A percentile compares a stretch with the other conserved stretches of the same genome.
Conservation (phyloP, 2,113 vertebrate genomes). For the Salvelinus sp. region DNA sequence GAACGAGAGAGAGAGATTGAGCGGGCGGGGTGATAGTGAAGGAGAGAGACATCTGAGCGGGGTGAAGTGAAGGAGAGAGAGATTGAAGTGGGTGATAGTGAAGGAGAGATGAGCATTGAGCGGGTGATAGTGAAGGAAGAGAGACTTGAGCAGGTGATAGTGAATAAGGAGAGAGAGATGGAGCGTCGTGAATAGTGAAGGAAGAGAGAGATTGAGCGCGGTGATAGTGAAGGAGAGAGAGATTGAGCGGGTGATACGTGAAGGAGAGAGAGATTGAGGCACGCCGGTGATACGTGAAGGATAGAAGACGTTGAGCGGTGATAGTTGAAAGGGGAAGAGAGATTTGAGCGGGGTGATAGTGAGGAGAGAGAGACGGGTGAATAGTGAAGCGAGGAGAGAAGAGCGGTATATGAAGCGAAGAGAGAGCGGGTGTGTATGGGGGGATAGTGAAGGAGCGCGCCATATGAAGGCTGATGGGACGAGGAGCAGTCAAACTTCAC, state of each 20-base stretch:
- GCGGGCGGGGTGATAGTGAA: too few species aligned
- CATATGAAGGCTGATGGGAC: conserved; percentile 1
- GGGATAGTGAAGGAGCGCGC: not conserved
- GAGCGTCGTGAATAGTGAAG: not conserved
- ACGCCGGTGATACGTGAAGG: too few species aligned
- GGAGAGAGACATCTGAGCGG: too few species aligned
- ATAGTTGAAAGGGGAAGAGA: too few species aligned
- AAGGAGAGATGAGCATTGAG: not conserved
- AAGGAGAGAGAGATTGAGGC: not conserved
- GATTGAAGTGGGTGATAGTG: not conserved
- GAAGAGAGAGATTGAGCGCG: too few species aligned
- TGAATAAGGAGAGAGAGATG: not conserved
- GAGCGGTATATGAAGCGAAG: too few species aligned
- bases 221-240: too few species aligned
- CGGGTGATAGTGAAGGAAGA: not conserved
- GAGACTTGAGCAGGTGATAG: too few species aligned
- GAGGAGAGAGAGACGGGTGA: not conserved
- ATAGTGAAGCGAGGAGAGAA: not conserved
- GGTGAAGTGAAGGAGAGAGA: not conserved
- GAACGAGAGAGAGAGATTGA: too few species aligned
- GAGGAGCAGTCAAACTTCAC: conserved; percentile 1
- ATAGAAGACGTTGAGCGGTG: too few species aligned
- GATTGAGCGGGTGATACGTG: not conserved
- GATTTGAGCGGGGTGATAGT: too few species aligned
- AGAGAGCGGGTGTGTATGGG: not conserved